Evolutionary conservation across 2,888 invertebrate species (phyloP), one percentile per base, ranked within the genome.

Genomic region (Idaea dimidiata): DNA sequence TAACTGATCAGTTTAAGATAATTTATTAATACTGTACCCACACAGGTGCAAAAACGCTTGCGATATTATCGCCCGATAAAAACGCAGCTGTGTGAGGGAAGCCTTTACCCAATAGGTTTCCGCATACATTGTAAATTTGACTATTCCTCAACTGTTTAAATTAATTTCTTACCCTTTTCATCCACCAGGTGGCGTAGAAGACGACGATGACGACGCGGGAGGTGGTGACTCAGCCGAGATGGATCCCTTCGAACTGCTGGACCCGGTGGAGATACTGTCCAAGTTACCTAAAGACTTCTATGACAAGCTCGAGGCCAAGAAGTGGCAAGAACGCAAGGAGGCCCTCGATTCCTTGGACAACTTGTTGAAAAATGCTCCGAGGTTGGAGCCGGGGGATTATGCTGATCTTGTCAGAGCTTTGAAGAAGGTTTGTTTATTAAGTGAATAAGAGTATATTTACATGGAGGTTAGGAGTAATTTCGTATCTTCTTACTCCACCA

Each of bases 321-420:
- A 98, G 80, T 99, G 99, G 99, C 97, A 97, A 80, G 97, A 99
- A 63, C 93, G 99, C 32, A 99, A 98, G 81, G 99, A 99, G 81
- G 96, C 96, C 0, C 84, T 99, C 16, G 99, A 99, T 74, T 93
- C 93, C 0, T 83, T 99, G 14, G 97, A 98, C 70, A 94, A 94
- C 69, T 88, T 98, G 17, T 82, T 97, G 10, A 96, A 96, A 73
- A 94, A 94, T 80, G 94, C 95, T 63, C 98, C 97, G 0, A 98
- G 96, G 83, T 84, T 99, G 58, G 98, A 98, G 80, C 95, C 95
- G 71, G 99, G 98, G 0, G 99, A 99, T 79, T 99, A 98, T 86
- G 97, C 97, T 0, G 97, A 98, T 75, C 81, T 99, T 60, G 96
- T 99, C 18, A 94, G 96, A 74, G 96, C 96, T 14, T 90, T 99